These are phyloP conservation scores for Scatophagus argus DNA, from an alignment of 2,113 vertebrate species.

Conservation along the genomic window DNA sequence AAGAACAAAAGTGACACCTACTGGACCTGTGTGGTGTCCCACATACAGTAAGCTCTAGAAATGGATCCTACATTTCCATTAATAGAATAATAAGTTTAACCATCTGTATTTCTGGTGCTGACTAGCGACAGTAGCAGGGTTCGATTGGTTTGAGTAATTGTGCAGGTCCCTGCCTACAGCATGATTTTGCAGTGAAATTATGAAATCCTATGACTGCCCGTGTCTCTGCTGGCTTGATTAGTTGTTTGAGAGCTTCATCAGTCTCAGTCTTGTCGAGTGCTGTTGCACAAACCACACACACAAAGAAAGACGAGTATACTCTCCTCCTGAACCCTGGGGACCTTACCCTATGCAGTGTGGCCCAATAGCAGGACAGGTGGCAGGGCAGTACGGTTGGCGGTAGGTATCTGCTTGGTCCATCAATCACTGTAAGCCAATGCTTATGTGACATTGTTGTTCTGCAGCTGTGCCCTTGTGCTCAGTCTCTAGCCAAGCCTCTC, in stretches of 20 bases:
- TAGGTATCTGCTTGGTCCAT: slow-evolving; percentile 65
- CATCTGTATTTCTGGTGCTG: too few relatives aligned
- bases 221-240: slow-evolving; percentile 14
- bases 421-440: slow-evolving; percentile 76
- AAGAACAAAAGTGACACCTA: too few relatives aligned
- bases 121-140: too few relatives aligned
- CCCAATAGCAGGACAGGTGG: slow-evolving; percentile 54
- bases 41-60: too few relatives aligned
- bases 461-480: slow-evolving; percentile 34
- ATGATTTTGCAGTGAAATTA: neutral
- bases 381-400: slow-evolving; percentile 24
- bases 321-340: slow-evolving; percentile 12
- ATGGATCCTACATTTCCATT: too few relatives aligned
- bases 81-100: too few relatives aligned
- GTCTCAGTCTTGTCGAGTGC: neutral
- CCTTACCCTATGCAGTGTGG: slow-evolving; percentile 48
- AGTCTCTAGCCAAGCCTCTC: slow-evolving; percentile 16
- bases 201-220: neutral
- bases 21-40: too few relatives aligned
- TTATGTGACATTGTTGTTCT: slow-evolving; percentile 69
- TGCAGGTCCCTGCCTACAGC: too few relatives aligned
- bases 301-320: neutral
- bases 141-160: too few relatives aligned
- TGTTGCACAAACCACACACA: neutral
- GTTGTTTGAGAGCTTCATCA: slow-evolving; percentile 2